Evolutionary conservation across 1,140 invertebrate genomes (phyloP), one percentile per base, ranked within the genome.

Genomic region (Anastatus disparis): DNA sequence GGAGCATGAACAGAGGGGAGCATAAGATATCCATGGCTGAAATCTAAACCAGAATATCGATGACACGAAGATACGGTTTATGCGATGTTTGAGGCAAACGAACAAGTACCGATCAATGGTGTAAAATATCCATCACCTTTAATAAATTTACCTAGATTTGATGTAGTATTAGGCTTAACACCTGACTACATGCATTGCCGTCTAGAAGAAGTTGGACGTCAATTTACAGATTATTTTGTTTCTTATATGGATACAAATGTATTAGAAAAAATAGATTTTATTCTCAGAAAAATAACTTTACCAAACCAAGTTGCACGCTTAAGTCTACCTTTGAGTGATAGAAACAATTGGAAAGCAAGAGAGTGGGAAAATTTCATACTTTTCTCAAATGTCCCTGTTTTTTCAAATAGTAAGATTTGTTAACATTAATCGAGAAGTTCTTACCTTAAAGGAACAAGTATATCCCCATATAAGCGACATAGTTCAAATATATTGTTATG

Each of bases 281-380:
- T 15, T 17, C 3, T 59, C 22, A 15, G 9, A 42, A 35, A 31
- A 9, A 31, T 73, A n/a, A 69, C 63, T 55, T 2, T 40, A 17
- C 74, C 72, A 3, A 35, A 70, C 24, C 72, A 74, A 66, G 15
- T 72, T 12, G 29, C 40, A 35, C 38, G 70, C 26, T 58, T 72
- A 68, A 55, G 62, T 12, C 66, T 70, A 2, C 46, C 29, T 22
- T 0, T 72, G 7, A 55, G 6, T 8, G 46, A 24, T 3, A 53
- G 48, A 50, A 52, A 35, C 12, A 27, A 55, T 12, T 74, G 70
- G 65, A 74, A 71, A 17, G 70, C 50, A 2, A 31, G 31, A 42
- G 70, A 74, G 40, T 74, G 61, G 65, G 73, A 74, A 26, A 74
- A 72, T 29, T 74, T 29, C 15, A 17, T 70, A 9, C 55, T 74